A percentile compares a stretch with the other conserved stretches of the same genome.
phyloP scores from a whole-genome alignment of 2,888 invertebrate species.

The Ceriagrion tenellum region DNA sequence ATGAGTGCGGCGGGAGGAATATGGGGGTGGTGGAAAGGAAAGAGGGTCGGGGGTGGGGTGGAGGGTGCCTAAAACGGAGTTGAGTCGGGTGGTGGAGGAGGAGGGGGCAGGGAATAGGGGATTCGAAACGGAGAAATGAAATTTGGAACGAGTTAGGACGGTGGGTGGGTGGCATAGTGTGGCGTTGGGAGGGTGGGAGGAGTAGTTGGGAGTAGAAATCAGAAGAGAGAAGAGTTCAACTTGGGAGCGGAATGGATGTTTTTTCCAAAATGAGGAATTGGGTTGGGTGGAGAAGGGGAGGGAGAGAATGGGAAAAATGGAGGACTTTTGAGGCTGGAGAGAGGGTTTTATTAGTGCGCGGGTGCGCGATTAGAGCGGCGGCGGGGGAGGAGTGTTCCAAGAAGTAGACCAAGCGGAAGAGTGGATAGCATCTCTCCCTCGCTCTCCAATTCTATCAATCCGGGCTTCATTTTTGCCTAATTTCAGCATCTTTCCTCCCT shows the following conservation, averaged over 20 bases:
- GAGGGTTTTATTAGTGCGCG: slow-evolving; percentile 1
- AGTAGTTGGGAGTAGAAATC: background rate
- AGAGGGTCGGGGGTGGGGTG: background rate
- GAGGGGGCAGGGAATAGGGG: background rate
- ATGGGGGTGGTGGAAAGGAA: background rate
- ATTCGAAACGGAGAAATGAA: slow-evolving; percentile 66
- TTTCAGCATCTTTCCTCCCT: slow-evolving; percentile 36
- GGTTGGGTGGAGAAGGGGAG: background rate
- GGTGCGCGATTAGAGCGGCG: background rate
- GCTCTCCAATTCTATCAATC: slow-evolving; percentile 55
- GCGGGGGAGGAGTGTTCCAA: background rate
- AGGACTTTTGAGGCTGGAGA: slow-evolving; percentile 14
- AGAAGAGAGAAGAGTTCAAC: slow-evolving; percentile 44
- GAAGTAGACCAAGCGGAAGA: slow-evolving; percentile 32
- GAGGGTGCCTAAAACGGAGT: background rate
- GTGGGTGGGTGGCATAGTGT: background rate
- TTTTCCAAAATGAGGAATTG: slow-evolving; percentile 2
- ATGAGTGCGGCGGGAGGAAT: slow-evolving; percentile 56
- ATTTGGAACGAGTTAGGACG: slow-evolving; percentile 56
- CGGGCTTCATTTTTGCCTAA: slow-evolving; percentile 34
- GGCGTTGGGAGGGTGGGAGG: background rate
- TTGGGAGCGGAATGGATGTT: slow-evolving; percentile 55
- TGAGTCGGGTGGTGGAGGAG: background rate
- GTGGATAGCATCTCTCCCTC: slow-evolving; percentile 17
- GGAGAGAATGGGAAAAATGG: background rate